Evolutionary conservation across 2,797 vertebrate genomes (phyloP), one percentile per base, ranked within the genome.

Genomic region (Acomys russatus): DNA sequence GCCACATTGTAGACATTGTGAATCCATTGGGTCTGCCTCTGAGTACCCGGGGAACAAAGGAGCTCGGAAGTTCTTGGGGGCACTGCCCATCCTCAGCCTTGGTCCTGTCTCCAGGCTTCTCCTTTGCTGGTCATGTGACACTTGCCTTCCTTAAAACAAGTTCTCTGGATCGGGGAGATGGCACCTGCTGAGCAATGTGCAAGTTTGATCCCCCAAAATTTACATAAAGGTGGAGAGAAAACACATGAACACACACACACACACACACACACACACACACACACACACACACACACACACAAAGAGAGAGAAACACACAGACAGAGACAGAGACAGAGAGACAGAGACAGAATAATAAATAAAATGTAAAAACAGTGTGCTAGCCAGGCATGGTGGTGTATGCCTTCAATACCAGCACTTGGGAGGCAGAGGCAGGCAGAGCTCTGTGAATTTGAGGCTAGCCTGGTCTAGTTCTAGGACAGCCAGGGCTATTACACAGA

Each of bases 1-100:
- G 83, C 44, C 28, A 33, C 44, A 0, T 51, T 30, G n/a, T 38
- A 25, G 4, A 2, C 1, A 1, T 0, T 4, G 61, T 4, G 18
- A 83, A n/a, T 23, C 10, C 54, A 20, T 44, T 85, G 63, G 44
- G 30, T 64, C 61, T 68, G 51, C 18, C 30, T 0, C 0, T 49
- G 23, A 38, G 68, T 30, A 11, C 79, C 23, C 17, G 38, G 44
- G 25, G 25, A 71, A n/a, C 76, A 64, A 68, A 71, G 51, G 51
- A 30, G 35, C 33, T 63, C 80, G 70, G 11, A 11, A 15, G 71
- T 22, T 70, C 77, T 56, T 93, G n/a, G 23, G 77, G 84, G 85
- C 3, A 14, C 18, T 71, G 61, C 38, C 20, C 33, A 25, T 63
- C 54, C 73, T 66, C 30, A 33, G 5, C 5, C 4, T 14, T 38